These are phyloP conservation scores for Regulus satrapa DNA, from an alignment of 2,113 vertebrate genomes.

Conservation along the genomic window DNA sequence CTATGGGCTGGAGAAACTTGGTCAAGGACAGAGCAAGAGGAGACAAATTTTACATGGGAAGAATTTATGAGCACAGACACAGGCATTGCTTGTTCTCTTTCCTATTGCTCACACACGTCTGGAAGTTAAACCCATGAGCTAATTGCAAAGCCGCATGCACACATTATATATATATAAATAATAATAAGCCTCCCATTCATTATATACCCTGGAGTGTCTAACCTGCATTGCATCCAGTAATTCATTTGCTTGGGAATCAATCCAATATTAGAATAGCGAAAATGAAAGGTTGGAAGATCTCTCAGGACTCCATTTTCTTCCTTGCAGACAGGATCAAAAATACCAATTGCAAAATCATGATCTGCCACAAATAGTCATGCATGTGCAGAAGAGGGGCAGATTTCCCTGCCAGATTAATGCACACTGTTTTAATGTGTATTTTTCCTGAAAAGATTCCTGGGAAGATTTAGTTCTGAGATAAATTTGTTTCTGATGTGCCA, in stretches of 20 bases:
- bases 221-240: constrained; percentile 17
- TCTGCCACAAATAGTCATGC: not conserved
- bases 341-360: not conserved
- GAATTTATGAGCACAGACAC: not conserved
- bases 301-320: constrained; percentile 24
- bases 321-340: constrained; percentile 1
- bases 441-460: not conserved
- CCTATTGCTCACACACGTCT: not conserved
- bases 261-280: constrained; percentile 28
- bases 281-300: constrained; percentile 23
- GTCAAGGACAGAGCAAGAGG: not conserved
- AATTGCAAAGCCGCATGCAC: not conserved
- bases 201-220: constrained; percentile 27
- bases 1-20: not conserved
- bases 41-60: not conserved
- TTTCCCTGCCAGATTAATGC: not conserved
- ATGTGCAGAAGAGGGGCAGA: not conserved
- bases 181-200: not conserved
- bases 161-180: constrained; percentile 7
- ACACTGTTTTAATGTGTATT: not conserved
- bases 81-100: not conserved
- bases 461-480: not conserved
- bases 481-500: not conserved
- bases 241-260: constrained; percentile 43
- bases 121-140: constrained; percentile 21